A percentile compares a stretch with the other conserved stretches of the same genome.
Evolutionary conservation across 1,140 invertebrate species (phyloP).

Genomic region (Colletes latitarsis): DNA sequence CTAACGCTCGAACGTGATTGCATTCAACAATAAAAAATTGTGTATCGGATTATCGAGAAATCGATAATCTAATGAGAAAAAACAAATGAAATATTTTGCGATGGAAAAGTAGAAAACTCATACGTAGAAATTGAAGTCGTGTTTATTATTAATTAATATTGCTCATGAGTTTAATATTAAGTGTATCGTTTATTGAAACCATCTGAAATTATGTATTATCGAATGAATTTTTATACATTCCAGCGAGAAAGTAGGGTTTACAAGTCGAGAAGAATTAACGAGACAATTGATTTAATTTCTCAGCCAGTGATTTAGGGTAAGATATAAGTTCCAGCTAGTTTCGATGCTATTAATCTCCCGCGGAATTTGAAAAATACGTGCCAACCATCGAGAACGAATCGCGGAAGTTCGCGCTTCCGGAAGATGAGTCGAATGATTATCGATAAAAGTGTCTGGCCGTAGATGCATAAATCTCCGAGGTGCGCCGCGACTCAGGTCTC

Average conservation of each 20-base stretch:
- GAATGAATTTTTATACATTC: background rate
- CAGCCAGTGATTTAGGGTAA: background rate
- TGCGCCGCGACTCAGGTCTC: background rate
- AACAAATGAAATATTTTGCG: too few relatives aligned
- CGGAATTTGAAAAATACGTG: slow-evolving; percentile 10
- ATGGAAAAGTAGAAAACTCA: too few relatives aligned
- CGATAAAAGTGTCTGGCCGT: slow-evolving; percentile 38
- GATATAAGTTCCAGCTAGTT: background rate
- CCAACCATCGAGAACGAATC: slow-evolving; percentile 2
- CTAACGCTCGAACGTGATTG: too few relatives aligned
- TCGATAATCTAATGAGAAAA: background rate
- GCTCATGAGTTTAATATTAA: too few relatives aligned
- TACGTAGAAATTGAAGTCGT: too few relatives aligned
- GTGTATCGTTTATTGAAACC: too few relatives aligned
- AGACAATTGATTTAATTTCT: slow-evolving; percentile 14
- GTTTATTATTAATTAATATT: too few relatives aligned
- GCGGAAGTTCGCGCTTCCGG: background rate
- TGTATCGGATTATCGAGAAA: background rate
- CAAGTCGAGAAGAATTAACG: background rate
- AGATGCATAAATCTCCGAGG: slow-evolving; percentile 17
- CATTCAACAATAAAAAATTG: too few relatives aligned
- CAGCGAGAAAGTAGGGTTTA: background rate
- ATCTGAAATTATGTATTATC: too few relatives aligned
- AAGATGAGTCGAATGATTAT: slow-evolving; percentile 15
- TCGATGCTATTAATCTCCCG: slow-evolving; percentile 29